Percentiles rank a stretch among this genome's conserved stretches.
These are phyloP conservation scores for Montipora efflorescens DNA, from an alignment of 64 coral and sea anemone genomes.

Conservation along the genomic window DNA sequence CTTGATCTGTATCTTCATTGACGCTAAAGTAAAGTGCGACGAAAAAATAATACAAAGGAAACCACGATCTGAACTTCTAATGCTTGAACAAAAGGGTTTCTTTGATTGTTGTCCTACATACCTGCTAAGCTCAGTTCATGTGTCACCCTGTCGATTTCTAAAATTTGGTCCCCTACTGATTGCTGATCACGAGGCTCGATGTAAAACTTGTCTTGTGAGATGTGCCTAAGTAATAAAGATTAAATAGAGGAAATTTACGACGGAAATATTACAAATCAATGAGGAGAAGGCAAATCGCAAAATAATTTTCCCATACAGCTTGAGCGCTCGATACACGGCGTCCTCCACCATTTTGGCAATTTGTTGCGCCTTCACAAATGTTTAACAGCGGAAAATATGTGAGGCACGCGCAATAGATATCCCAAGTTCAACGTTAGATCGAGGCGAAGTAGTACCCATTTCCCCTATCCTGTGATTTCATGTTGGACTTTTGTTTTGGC, in stretches of 20 bases:
- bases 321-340: constrained; percentile 21
- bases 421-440: background rate
- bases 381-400: background rate
- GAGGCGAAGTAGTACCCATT: constrained; percentile 18
- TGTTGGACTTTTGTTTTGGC: background rate
- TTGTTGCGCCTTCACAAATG: background rate
- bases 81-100: background rate
- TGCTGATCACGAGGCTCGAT: constrained; percentile 91
- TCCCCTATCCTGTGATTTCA: background rate
- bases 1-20: too few relatives aligned
- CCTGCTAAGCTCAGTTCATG: constrained; percentile 91
- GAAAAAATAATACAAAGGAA: background rate
- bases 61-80: background rate
- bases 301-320: constrained; percentile 26
- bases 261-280: background rate
- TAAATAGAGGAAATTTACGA: background rate
- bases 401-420: background rate
- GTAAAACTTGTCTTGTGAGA: constrained; percentile 92
- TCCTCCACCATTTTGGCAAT: constrained; percentile 49
- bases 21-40: too few relatives aligned
- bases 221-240: constrained; percentile 77
- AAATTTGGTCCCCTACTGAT: constrained; percentile 79
- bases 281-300: background rate
- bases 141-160: constrained; percentile 93
- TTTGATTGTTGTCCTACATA: constrained; percentile 3